A percentile compares a stretch with the other conserved stretches of the same genome.
These are phyloP conservation scores for Daphoenositta chrysoptera DNA, from an alignment of 2,113 vertebrate species.

Conservation along the genomic window DNA sequence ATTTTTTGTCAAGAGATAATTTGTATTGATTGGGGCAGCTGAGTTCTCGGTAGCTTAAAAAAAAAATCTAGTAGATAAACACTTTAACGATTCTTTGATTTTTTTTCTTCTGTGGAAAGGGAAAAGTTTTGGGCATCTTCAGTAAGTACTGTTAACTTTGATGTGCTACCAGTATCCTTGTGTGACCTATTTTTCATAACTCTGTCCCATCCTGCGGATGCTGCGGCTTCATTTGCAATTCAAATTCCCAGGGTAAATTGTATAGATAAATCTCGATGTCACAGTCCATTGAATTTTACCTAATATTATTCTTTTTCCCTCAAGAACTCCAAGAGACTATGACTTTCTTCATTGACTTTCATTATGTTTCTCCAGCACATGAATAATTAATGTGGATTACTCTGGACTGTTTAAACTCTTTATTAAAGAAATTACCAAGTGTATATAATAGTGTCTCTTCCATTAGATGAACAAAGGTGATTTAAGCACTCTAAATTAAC, in stretches of 20 bases:
- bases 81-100: not conserved
- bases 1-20: not conserved
- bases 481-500: not conserved
- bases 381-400: conserved; percentile 2
- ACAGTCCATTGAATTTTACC: not conserved
- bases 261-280: conserved; percentile 20
- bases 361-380: not conserved
- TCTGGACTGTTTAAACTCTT: conserved; percentile 17
- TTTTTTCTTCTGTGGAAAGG: not conserved
- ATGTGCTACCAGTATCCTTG: not conserved
- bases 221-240: not conserved
- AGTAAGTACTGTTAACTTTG: not conserved
- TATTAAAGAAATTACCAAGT: conserved; percentile 8
- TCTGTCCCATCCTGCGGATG: not conserved
- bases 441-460: not conserved
- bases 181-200: not conserved
- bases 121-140: not conserved
- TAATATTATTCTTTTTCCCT: conserved; percentile 24
- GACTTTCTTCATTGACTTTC: conserved; percentile 6
- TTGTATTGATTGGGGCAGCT: not conserved
- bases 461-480: not conserved
- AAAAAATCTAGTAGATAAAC: not conserved
- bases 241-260: not conserved
- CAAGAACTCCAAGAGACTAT: not conserved
- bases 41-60: not conserved